These are phyloP conservation scores for Carassius gibelio DNA, from an alignment of 2,113 vertebrate species.

Conservation along the genomic window DNA sequence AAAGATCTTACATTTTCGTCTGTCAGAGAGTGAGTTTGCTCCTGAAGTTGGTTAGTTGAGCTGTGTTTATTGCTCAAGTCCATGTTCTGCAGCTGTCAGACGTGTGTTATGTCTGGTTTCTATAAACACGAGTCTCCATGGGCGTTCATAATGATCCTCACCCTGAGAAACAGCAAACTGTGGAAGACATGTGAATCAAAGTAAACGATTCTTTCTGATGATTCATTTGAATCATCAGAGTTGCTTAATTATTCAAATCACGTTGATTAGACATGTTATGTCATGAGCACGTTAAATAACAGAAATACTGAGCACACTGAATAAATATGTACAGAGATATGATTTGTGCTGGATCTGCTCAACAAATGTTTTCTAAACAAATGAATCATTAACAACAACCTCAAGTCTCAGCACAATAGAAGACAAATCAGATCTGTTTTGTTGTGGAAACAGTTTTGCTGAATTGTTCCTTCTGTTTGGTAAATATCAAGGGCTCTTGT, in stretches of 20 bases:
- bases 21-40: conserved; percentile 55
- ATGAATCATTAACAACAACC: background rate
- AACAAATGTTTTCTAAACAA: background rate
- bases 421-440: background rate
- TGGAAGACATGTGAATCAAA: background rate
- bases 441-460: conserved; percentile 12
- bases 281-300: background rate
- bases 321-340: background rate
- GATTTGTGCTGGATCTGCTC: conserved; percentile 1
- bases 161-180: background rate
- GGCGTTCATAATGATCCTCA: background rate
- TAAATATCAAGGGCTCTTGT: background rate
- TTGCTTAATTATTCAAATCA: background rate
- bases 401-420: background rate
- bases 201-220: background rate
- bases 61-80: conserved; percentile 31
- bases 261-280: background rate
- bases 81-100: conserved; percentile 55
- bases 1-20: conserved; percentile 61
- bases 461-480: conserved; percentile 7
- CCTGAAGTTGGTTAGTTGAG: conserved; percentile 47
- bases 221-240: background rate
- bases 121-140: conserved; percentile 51
- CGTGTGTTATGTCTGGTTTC: conserved; percentile 21
- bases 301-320: background rate